Conservation (phyloP, 2,113 vertebrate species). For the Eulemur macaco region DNA sequence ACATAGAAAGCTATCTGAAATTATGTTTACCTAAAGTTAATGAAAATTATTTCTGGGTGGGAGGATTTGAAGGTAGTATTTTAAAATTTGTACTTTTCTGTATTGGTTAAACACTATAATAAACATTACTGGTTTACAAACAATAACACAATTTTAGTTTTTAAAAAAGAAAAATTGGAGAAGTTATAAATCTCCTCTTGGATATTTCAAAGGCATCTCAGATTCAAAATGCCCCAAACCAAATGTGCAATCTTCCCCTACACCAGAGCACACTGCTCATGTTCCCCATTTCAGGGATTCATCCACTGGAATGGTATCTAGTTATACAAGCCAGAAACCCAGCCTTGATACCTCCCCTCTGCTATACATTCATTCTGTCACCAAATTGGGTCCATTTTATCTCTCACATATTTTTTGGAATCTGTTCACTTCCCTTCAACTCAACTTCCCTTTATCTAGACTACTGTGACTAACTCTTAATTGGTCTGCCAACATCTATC, state of each 20-base stretch:
- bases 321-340: background rate
- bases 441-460: background rate
- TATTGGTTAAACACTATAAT: slow-evolving; percentile 44
- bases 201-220: slow-evolving; percentile 47
- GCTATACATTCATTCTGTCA: background rate
- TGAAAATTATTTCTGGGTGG: slow-evolving; percentile 35
- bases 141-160: slow-evolving; percentile 1
- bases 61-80: slow-evolving; percentile 48
- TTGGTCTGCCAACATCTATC: background rate
- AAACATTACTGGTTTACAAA: slow-evolving; percentile 39
- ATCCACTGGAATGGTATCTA: background rate
- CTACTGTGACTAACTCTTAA: slow-evolving; percentile 24
- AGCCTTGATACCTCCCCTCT: background rate
- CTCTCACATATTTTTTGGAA: slow-evolving; percentile 47
- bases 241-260: background rate
- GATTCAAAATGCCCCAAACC: slow-evolving; percentile 40
- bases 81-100: slow-evolving; percentile 54
- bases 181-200: slow-evolving; percentile 7
- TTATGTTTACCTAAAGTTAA: slow-evolving; percentile 35
- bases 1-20: slow-evolving; percentile 22
- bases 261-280: slow-evolving; percentile 20
- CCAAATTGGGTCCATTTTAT: slow-evolving; percentile 17
- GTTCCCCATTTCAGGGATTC: background rate
- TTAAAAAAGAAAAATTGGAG: background rate
- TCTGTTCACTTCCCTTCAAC: slow-evolving; percentile 34